Conservation (phyloP, 1,140 invertebrate species). For the Danaus melanippus region DNA sequence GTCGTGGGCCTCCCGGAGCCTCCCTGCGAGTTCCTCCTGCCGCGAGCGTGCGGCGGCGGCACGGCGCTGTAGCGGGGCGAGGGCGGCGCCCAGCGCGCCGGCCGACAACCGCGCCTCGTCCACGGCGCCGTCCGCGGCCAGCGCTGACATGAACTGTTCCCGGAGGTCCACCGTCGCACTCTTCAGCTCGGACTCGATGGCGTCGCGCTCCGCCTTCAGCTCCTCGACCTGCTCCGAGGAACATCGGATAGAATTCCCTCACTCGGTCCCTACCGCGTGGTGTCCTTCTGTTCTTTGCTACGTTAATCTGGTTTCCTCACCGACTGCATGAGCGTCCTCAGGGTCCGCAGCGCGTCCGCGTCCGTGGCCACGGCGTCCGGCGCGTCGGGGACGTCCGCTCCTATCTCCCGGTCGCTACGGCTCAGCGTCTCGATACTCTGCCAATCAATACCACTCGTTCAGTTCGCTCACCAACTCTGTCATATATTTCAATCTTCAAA, state of each 20-base stretch:
- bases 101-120: constrained; percentile 88
- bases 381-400: constrained; percentile 76
- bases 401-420: constrained; percentile 78
- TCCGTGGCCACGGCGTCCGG: constrained; percentile 59
- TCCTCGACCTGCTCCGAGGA: constrained; percentile 79
- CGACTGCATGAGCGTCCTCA: constrained; percentile 87
- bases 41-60: constrained; percentile 78
- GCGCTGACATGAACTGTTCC: constrained; percentile 82
- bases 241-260: too few relatives aligned
- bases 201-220: constrained; percentile 91
- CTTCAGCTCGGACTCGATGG: constrained; percentile 86
- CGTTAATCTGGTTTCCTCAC: constrained; percentile 44
- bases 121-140: constrained; percentile 88
- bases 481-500: neutral
- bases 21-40: constrained; percentile 85
- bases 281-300: too few relatives aligned
- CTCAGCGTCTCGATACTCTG: constrained; percentile 87
- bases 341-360: constrained; percentile 73
- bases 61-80: constrained; percentile 87
- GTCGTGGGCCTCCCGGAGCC: constrained; percentile 83
- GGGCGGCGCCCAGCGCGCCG: constrained; percentile 84
- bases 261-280: too few relatives aligned
- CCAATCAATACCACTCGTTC: too few relatives aligned
- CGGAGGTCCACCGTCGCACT: constrained; percentile 85
- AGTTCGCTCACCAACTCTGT: too few relatives aligned